Evolutionary conservation across 2,888 invertebrate species (phyloP).

Genomic region (Andrena praecox): DNA sequence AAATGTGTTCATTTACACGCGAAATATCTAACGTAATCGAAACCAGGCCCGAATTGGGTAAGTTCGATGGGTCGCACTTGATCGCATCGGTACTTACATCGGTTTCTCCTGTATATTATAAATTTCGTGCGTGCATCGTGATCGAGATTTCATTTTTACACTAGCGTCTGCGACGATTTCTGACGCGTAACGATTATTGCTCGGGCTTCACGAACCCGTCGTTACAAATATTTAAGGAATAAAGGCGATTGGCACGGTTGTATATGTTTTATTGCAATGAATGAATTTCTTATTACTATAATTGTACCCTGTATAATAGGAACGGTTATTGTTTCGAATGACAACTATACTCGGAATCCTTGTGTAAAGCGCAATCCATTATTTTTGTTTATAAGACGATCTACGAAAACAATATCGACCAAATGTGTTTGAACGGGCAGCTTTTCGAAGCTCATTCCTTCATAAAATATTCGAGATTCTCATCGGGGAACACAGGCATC

Average conservation of each 20-base stretch:
- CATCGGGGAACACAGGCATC: background rate
- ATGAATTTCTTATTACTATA: slow-evolving; percentile 8
- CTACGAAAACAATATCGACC: background rate
- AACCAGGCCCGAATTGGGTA: slow-evolving; percentile 34
- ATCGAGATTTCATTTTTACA: slow-evolving; percentile 22
- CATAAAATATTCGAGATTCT: too few species aligned
- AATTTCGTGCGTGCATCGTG: slow-evolving; percentile 23
- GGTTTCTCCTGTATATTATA: slow-evolving; percentile 1
- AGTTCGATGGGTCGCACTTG: slow-evolving; percentile 40
- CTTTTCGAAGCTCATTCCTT: background rate
- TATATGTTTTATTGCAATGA: background rate
- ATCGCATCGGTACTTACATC: slow-evolving; percentile 19
- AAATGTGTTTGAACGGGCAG: slow-evolving; percentile 26
- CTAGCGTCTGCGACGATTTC: slow-evolving; percentile 27
- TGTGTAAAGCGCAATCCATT: slow-evolving; percentile 3
- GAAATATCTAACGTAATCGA: slow-evolving; percentile 17
- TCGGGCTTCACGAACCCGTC: background rate
- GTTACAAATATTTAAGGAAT: slow-evolving; percentile 7
- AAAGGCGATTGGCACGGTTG: slow-evolving; percentile 1
- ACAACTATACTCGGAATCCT: background rate
- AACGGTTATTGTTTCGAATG: background rate
- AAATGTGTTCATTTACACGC: slow-evolving; percentile 46
- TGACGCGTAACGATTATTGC: slow-evolving; percentile 23
- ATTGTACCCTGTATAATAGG: slow-evolving; percentile 20
- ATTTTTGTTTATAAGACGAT: background rate